Evolutionary conservation across 2,797 vertebrate genomes (phyloP), one percentile per base, ranked within the genome.

Genomic region (Rhinichthys osculus): DNA sequence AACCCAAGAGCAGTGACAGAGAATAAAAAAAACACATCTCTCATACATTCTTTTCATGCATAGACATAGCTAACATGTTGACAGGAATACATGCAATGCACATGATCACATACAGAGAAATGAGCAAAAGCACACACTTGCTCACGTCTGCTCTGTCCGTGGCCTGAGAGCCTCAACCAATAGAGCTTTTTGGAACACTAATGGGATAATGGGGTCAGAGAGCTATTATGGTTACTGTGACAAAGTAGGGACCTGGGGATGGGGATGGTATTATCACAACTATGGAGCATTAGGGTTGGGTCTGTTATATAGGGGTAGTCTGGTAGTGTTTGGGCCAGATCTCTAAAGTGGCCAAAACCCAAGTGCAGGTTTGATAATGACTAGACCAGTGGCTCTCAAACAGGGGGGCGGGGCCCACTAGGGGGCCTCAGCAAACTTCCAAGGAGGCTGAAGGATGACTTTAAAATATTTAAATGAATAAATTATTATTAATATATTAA

Each of bases 311-410:
- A 35, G 21, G 82, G 50, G 67, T 71, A 33, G 66, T 42, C 30
- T 62, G 70, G 81, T 76, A 71, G 80, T 10, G 23, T 13, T 70
- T 71, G 54, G 42, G 38, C 64, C 30, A 33, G 64, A 33, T 14
- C 21, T n/a, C 23, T 30, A 69, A 35, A 13, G 50, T 35, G 76
- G 54, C 57, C 44, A 52, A 59, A 73, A 84, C 67, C 78, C 86
- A 86, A 88, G 88, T 84, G 71, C 87, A 92, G 74, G 54, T 89
- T 83, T 64, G 4, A 54, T 86, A 89, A 83, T 78, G 89, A 94
- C 80, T 88, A 59, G 57, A 88, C 86, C 10, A 87, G 90, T 83
- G 90, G 62, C 40, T 78, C 47, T 78, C 23, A 78, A 78, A 35
- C 11, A 14, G 19, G 33, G 33, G 10, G 2, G 17, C 17, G 0